These are phyloP conservation scores for Paraplagusia blochii DNA, from an alignment of 2,113 vertebrate genomes.

Conservation along the genomic window DNA sequence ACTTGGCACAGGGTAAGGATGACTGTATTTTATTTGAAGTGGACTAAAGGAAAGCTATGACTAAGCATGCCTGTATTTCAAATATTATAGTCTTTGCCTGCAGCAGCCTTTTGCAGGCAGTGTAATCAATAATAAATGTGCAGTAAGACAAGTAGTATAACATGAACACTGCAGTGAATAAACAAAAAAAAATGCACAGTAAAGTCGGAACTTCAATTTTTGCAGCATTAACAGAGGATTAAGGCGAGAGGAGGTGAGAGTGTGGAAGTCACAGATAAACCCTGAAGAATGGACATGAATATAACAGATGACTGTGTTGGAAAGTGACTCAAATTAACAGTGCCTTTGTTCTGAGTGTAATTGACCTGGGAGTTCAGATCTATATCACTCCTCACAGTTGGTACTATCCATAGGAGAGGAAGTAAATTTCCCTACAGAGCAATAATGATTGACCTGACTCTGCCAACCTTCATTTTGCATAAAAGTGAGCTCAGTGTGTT, in stretches of 20 bases:
- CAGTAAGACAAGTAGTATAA: not conserved
- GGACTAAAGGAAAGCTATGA: not conserved
- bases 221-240: conserved; percentile 2
- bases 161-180: not conserved
- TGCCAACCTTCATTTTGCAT: not conserved
- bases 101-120: conserved; percentile 8
- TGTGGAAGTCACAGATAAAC: not conserved
- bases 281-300: conserved; percentile 3
- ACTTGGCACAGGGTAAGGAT: conserved; percentile 71
- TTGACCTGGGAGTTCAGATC: conserved; percentile 43
- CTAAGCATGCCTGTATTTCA: not conserved
- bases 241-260: not conserved
- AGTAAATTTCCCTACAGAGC: conserved; percentile 65
- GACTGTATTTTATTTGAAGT: not conserved
- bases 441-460: conserved; percentile 51
- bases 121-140: conserved; percentile 8
- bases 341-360: conserved; percentile 39
- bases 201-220: not conserved
- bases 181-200: not conserved
- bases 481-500: conserved; percentile 5
- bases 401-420: conserved; percentile 31
- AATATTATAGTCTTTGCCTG: conserved; percentile 13
- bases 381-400: conserved; percentile 30
- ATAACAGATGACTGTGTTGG: conserved; percentile 18
- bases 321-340: conserved; percentile 16